phyloP scores from a whole-genome alignment of 2,888 invertebrate genomes.

The Actias luna region DNA sequence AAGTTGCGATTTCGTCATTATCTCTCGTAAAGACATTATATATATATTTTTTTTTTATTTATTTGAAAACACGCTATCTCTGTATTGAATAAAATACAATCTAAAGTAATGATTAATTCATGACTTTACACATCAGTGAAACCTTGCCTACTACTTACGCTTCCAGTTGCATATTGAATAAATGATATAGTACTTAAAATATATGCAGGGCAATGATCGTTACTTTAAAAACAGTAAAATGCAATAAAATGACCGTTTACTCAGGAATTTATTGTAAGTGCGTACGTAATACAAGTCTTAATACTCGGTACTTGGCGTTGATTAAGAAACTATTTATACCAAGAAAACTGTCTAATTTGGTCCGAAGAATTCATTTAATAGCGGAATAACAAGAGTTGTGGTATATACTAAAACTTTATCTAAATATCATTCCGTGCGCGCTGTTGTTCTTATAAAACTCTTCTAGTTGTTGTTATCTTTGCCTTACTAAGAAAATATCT shows the following conservation, averaged over 20 bases:
- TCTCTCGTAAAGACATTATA: no score
- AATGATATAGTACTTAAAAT: not conserved
- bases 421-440: not conserved
- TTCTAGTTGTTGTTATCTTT: not conserved
- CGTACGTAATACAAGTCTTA: constrained; percentile 26
- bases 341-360: constrained; percentile 25
- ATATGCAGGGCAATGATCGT: constrained; percentile 40
- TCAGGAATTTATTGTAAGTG: constrained; percentile 44
- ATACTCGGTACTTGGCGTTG: constrained; percentile 20
- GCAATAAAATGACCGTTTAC: constrained; percentile 36
- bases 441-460: not conserved
- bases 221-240: constrained; percentile 43
- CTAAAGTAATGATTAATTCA: not conserved
- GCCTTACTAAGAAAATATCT: not conserved
- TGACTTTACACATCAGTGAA: not conserved
- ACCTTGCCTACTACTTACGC: not conserved
- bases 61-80: no score
- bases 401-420: not conserved
- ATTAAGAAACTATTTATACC: constrained; percentile 37
- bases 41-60: no score
- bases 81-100: no score
- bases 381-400: not conserved
- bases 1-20: no score
- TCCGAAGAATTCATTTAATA: not conserved
- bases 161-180: not conserved